A percentile compares a stretch with the other conserved stretches of the same genome.
phyloP scores from a whole-genome alignment of 2,797 vertebrate genomes.

The Pantherophis vulpinus region DNA sequence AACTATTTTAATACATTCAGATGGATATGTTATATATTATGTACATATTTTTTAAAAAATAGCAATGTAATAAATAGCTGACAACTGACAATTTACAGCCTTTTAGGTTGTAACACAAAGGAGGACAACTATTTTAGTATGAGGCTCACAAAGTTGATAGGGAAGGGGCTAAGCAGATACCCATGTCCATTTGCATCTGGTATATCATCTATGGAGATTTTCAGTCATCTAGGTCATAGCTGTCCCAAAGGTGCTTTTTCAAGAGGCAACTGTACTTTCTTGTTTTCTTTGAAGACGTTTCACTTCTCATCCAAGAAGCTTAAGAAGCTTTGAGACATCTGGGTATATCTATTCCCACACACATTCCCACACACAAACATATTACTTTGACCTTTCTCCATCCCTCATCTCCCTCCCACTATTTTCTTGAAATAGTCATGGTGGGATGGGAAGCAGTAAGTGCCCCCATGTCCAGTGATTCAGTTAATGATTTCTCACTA shows the following conservation, averaged over 20 bases:
- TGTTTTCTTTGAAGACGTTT: no score
- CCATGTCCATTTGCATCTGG: neutral
- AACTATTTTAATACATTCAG: neutral
- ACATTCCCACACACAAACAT: neutral
- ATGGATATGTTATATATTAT: neutral
- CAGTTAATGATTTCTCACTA: neutral
- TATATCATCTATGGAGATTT: neutral
- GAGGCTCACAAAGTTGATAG: neutral
- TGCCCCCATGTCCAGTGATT: neutral
- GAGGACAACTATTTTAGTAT: neutral
- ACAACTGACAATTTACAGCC: neutral
- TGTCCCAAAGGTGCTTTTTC: no score
- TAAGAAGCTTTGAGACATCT: neutral
- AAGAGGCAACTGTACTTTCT: no score
- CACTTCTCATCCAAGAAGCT: no score
- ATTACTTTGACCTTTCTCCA: neutral
- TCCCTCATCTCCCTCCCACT: neutral
- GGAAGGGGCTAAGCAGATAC: neutral
- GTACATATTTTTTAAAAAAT: neutral
- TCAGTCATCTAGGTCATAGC: neutral
- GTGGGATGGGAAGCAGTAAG: neutral
- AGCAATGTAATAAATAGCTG: neutral
- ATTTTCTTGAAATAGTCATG: neutral
- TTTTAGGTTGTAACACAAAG: neutral
- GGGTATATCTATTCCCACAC: neutral